Conservation (phyloP, 2,113 vertebrate species). For the Cephalopterus ornatus region DNA sequence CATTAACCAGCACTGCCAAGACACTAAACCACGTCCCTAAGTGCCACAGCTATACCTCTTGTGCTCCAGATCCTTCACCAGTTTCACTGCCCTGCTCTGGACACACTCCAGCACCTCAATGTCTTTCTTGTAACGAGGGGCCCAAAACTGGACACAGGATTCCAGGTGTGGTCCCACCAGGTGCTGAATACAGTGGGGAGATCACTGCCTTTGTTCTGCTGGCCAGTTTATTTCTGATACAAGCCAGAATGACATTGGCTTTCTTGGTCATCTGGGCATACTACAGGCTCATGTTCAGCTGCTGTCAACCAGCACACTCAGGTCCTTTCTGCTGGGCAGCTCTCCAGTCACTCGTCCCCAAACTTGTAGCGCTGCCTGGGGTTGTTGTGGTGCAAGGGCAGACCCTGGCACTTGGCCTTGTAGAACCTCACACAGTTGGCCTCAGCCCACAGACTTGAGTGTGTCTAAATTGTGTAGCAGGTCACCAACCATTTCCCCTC, state of each 20-base stretch:
- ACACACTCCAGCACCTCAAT: rapidly evolving
- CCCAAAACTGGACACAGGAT: background rate
- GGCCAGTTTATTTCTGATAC: rapidly evolving
- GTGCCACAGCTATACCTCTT: background rate
- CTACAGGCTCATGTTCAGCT: background rate
- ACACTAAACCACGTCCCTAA: background rate
- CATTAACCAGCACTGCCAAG: background rate
- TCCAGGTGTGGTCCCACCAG: rapidly evolving
- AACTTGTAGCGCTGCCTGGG: background rate
- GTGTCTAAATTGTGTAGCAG: background rate
- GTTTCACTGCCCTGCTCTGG: background rate
- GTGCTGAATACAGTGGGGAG: background rate
- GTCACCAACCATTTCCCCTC: background rate
- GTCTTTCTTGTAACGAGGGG: background rate
- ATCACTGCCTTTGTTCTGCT: background rate
- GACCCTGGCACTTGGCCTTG: background rate
- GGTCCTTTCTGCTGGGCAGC: background rate
- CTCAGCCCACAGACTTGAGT: background rate
- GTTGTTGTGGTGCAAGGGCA: background rate
- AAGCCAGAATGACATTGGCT: background rate
- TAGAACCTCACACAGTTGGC: background rate
- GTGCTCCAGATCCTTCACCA: background rate
- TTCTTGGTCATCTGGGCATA: background rate
- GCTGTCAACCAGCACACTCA: background rate
- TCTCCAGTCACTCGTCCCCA: background rate